phyloP scores from a whole-genome alignment of 2,113 vertebrate species.

The Numida meleagris region DNA sequence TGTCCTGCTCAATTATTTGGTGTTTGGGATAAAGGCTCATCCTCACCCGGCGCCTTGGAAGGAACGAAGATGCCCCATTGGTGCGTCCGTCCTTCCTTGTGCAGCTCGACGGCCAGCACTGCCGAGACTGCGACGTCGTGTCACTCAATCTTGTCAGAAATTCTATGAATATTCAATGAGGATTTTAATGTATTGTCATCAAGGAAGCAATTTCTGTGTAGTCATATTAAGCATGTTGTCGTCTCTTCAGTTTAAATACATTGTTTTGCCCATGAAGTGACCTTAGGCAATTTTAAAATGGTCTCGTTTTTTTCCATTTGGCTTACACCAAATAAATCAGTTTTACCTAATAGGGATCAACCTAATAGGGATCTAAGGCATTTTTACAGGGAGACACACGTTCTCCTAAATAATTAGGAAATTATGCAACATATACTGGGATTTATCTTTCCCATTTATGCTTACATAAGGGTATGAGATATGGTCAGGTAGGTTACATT shows the following conservation, averaged over 20 bases:
- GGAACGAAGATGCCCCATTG: conserved; percentile 48
- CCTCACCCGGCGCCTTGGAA: not conserved
- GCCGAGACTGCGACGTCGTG: conserved; percentile 61
- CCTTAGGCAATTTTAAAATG: conserved; percentile 73
- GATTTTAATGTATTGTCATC: conserved; percentile 80
- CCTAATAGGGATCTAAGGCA: conserved; percentile 29
- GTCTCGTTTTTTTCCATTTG: conserved; percentile 49
- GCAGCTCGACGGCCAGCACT: not conserved
- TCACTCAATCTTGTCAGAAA: conserved; percentile 78
- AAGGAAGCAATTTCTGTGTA: conserved; percentile 75
- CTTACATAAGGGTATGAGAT: conserved; percentile 24
- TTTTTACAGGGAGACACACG: conserved; percentile 20
- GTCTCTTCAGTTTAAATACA: conserved; percentile 75
- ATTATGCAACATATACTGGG: not conserved
- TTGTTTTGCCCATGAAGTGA: conserved; percentile 80
- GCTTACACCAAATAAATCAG: conserved; percentile 63
- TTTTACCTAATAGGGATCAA: conserved; percentile 65
- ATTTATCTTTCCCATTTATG: conserved; percentile 38
- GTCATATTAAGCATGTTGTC: conserved; percentile 78
- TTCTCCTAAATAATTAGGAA: conserved; percentile 52
- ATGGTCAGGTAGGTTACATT: conserved; percentile 8
- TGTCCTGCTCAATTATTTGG: conserved; percentile 12
- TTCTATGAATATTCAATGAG: conserved; percentile 83
- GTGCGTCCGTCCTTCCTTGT: conserved; percentile 13
- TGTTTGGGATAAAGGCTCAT: conserved; percentile 7